These are phyloP conservation scores for Oegoconia quadripuncta DNA, from an alignment of 2,888 invertebrate species.

Conservation along the genomic window DNA sequence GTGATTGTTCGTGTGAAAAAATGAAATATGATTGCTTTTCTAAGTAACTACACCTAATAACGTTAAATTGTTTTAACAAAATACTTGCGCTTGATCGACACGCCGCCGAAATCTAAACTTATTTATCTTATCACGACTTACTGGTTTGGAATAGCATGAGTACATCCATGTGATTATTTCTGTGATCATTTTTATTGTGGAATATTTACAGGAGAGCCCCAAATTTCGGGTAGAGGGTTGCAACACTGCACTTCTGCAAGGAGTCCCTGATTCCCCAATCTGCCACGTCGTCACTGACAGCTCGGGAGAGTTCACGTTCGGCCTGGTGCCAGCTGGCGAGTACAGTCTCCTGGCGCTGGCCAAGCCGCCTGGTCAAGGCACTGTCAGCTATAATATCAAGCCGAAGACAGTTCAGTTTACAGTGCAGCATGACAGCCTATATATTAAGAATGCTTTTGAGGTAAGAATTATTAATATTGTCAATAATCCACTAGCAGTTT, in stretches of 20 bases:
- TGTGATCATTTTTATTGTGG: no score
- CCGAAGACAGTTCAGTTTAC: slow-evolving; percentile 84
- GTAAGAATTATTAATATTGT: slow-evolving; percentile 63
- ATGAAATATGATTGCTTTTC: no score
- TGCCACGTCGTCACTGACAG: slow-evolving; percentile 87
- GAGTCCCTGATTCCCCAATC: slow-evolving; percentile 80
- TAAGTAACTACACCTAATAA: no score
- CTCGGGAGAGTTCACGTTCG: slow-evolving; percentile 88
- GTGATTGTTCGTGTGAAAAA: no score
- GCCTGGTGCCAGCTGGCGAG: slow-evolving; percentile 88
- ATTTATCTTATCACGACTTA: no score
- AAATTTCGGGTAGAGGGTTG: slow-evolving; percentile 78
- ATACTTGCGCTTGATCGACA: no score
- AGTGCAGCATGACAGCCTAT: slow-evolving; percentile 83
- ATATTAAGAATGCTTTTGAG: slow-evolving; percentile 83
- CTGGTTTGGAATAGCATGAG: no score
- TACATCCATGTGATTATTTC: no score
- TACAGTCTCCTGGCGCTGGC: slow-evolving; percentile 84
- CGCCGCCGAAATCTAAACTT: no score
- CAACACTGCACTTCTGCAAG: slow-evolving; percentile 76
- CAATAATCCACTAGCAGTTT: no score
- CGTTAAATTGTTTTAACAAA: no score
- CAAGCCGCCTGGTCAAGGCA: slow-evolving; percentile 70
- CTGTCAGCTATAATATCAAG: slow-evolving; percentile 87
- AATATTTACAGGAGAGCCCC: slow-evolving; percentile 58